Evolutionary conservation across 1,140 invertebrate species (phyloP).

Genomic region (Cyphomyrmex costatus): DNA sequence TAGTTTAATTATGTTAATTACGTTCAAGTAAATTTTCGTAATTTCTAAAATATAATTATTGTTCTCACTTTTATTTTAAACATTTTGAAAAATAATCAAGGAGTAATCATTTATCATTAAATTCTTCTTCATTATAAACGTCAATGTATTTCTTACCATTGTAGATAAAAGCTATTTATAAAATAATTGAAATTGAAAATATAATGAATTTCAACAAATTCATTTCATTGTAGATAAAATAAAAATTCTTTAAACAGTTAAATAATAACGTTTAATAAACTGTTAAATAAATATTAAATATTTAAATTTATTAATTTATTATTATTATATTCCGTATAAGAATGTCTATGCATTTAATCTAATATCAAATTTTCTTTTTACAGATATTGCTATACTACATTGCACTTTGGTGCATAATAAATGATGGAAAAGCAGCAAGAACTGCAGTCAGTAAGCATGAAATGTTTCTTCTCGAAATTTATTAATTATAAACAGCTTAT

Average conservation of each 20-base stretch:
- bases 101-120: neutral
- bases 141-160: no score
- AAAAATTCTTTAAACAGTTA: neutral
- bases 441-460: conserved; percentile 65
- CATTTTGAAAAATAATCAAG: neutral
- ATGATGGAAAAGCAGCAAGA: conserved; percentile 53
- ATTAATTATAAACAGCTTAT: neutral
- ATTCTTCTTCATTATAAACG: neutral
- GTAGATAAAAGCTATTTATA: neutral
- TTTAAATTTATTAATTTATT: conserved; percentile 16
- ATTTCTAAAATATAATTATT: conserved; percentile 10
- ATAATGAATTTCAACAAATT: neutral
- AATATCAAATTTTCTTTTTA: conserved; percentile 40
- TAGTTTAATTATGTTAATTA: neutral
- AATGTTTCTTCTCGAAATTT: conserved; percentile 17
- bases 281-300: no score
- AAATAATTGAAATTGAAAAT: neutral
- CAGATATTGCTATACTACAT: conserved; percentile 46
- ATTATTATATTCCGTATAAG: neutral
- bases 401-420: conserved; percentile 54
- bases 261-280: no score
- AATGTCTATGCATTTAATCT: neutral
- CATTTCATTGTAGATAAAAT: neutral
- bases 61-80: neutral
- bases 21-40: neutral